These are phyloP conservation scores for Holothuria scabra DNA, from an alignment of 53 echinoderm and acorn worm species.

Conservation along the genomic window DNA sequence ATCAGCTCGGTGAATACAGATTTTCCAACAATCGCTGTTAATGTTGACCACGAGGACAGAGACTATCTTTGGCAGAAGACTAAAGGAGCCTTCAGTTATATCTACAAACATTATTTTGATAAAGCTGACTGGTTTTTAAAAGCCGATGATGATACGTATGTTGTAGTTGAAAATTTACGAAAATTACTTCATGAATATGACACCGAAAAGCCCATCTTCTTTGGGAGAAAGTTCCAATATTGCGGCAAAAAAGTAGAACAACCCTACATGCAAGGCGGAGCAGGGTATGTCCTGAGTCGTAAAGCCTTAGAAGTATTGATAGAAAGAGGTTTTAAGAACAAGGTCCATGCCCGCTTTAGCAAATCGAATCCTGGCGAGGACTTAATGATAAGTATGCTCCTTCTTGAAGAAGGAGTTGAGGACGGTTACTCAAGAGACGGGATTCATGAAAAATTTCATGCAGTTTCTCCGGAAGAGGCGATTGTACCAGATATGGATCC, in stretches of 20 bases:
- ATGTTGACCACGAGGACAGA: constrained; percentile 62
- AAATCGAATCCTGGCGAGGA: too few relatives aligned
- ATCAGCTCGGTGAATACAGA: constrained; percentile 71
- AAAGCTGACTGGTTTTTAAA: constrained; percentile 91
- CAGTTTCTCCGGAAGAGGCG: too few relatives aligned
- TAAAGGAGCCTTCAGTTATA: constrained; percentile 65
- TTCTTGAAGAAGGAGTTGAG: too few relatives aligned
- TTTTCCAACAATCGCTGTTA: constrained; percentile 44
- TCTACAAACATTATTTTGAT: constrained; percentile 75
- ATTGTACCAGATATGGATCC: too few relatives aligned
- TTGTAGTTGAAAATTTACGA: constrained; percentile 80
- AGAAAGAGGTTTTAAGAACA: constrained; percentile 52
- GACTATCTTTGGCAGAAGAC: constrained; percentile 81
- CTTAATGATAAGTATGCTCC: too few relatives aligned
- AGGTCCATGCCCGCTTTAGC: too few relatives aligned
- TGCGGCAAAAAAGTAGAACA: constrained; percentile 69
- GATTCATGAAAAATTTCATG: too few relatives aligned
- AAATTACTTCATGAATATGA: constrained; percentile 68
- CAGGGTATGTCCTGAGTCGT: constrained; percentile 81
- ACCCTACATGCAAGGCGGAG: constrained; percentile 84
- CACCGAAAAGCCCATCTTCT: constrained; percentile 63
- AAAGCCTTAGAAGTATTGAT: constrained; percentile 56
- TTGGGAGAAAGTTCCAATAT: constrained; percentile 86
- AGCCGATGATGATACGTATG: constrained; percentile 86
- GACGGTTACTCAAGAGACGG: too few relatives aligned